phyloP scores from a whole-genome alignment of 2,113 vertebrate species.

The Leucopternis melanops region DNA sequence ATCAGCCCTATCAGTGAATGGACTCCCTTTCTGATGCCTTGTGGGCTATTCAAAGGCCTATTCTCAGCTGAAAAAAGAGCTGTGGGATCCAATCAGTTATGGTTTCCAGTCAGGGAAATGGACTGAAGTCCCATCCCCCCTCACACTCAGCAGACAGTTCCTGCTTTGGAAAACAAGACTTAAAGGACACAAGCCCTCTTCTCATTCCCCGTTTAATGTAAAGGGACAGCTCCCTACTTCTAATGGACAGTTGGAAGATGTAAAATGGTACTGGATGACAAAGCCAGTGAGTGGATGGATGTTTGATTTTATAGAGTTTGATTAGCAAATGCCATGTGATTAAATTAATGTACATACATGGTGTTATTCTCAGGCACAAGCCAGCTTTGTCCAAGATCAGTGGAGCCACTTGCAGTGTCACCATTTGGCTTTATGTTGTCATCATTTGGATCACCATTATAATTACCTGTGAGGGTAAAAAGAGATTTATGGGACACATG shows the following conservation, averaged over 20 bases:
- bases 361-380: conserved; percentile 74
- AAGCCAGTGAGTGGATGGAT: not conserved
- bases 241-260: not conserved
- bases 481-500: not conserved
- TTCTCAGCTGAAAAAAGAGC: not conserved
- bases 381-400: conserved; percentile 85
- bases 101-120: not conserved
- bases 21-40: not conserved
- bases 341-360: conserved; percentile 68
- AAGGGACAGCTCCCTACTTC: not conserved
- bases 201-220: not conserved
- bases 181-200: not conserved
- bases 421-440: conserved; percentile 82
- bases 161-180: not conserved
- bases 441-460: conserved; percentile 75
- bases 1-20: not conserved
- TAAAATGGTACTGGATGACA: not conserved
- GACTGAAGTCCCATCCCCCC: not conserved
- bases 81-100: not conserved
- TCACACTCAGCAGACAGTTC: not conserved
- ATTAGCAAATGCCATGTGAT: not conserved
- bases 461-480: conserved; percentile 76
- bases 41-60: not conserved
- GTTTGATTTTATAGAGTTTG: not conserved
- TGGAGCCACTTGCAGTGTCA: conserved; percentile 66